phyloP scores from a whole-genome alignment of 2,113 vertebrate species.

The Vombatus ursinus region DNA sequence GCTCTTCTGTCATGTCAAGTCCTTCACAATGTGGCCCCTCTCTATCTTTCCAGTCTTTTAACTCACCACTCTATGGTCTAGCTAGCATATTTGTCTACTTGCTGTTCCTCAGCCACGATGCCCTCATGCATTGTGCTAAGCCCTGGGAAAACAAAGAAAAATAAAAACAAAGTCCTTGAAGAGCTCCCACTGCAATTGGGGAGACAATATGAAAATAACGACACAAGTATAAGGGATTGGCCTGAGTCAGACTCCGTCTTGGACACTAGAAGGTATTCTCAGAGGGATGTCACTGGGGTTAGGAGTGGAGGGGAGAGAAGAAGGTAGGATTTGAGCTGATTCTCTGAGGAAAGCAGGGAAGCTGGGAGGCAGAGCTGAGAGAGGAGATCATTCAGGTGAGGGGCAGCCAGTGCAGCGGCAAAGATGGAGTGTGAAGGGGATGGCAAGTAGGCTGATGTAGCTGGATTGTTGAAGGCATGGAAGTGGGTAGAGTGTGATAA shows the following conservation, averaged over 20 bases:
- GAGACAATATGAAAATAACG: not conserved
- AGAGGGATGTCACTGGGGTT: not conserved
- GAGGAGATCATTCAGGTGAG: not conserved
- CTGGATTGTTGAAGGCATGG: not conserved
- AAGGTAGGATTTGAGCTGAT: not conserved
- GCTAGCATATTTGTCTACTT: not conserved
- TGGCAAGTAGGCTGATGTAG: not conserved
- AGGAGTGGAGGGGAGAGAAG: not conserved
- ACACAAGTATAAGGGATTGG: no score
- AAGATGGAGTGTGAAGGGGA: no score
- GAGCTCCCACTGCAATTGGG: not conserved
- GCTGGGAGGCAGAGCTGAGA: no score
- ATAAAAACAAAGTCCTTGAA: conserved; percentile 15
- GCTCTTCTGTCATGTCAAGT: not conserved
- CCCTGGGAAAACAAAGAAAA: not conserved
- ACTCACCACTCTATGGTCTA: not conserved
- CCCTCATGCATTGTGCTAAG: not conserved
- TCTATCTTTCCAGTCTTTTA: not conserved
- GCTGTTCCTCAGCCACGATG: not conserved
- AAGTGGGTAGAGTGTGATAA: not conserved
- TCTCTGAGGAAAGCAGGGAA: no score
- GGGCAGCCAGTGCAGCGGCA: not conserved
- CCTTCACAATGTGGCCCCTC: not conserved
- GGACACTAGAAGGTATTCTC: not conserved
- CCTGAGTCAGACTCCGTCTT: not conserved